These are phyloP conservation scores for Ctenoplectra terminalis DNA, from an alignment of 1,140 invertebrate species.

Conservation along the genomic window DNA sequence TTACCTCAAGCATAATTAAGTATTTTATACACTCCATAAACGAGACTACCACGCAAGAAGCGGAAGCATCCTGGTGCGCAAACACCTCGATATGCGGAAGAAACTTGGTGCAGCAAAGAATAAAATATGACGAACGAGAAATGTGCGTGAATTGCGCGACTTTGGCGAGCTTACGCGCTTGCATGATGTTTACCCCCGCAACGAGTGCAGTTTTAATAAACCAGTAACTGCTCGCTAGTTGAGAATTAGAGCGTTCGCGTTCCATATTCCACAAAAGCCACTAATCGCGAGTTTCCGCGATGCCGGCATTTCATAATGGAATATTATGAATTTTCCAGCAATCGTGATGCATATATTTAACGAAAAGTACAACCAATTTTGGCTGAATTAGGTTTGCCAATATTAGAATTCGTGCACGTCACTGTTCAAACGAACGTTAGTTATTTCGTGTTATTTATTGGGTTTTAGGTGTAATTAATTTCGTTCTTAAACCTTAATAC, in stretches of 20 bases:
- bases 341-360: not conserved
- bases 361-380: not conserved
- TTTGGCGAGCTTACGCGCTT: not conserved
- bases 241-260: conserved; percentile 17
- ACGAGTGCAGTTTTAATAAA: conserved; percentile 25
- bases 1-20: not conserved
- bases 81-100: too few species aligned
- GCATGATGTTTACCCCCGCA: not conserved
- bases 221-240: not conserved
- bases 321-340: conserved; percentile 2
- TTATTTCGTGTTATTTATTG: not conserved
- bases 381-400: not conserved
- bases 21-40: not conserved
- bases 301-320: conserved; percentile 17
- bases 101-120: not conserved
- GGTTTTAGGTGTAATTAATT: too few species aligned
- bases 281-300: conserved; percentile 15
- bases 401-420: not conserved
- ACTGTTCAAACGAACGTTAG: not conserved
- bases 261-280: not conserved
- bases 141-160: not conserved
- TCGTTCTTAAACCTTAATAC: too few species aligned
- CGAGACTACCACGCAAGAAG: too few species aligned
- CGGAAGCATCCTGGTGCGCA: too few species aligned
- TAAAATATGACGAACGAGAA: not conserved